Evolutionary conservation across 2,113 vertebrate genomes (phyloP).

Genomic region (Etia nguti): DNA sequence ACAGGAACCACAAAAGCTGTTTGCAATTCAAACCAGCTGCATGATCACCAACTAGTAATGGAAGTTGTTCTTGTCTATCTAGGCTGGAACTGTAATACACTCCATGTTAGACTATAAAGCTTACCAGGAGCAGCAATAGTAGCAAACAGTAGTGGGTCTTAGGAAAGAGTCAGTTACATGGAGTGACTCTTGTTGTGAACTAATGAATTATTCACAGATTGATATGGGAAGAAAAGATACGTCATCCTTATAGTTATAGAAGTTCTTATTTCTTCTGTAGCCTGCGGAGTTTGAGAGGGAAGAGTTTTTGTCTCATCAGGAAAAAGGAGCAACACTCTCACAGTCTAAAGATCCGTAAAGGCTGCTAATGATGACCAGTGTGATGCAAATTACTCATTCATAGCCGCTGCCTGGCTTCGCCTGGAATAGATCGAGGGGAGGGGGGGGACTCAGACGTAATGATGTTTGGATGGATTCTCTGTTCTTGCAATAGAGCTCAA

Average conservation of each 20-base stretch:
- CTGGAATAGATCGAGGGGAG: background rate
- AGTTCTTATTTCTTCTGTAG: background rate
- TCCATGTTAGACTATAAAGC: background rate
- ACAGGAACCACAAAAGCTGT: background rate
- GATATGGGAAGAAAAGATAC: background rate
- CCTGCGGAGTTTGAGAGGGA: background rate
- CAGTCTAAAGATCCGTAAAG: constrained; percentile 19
- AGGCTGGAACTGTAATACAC: background rate
- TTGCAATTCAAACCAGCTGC: background rate
- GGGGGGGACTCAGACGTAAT: constrained; percentile 1
- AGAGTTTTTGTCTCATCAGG: background rate
- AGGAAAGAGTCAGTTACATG: background rate
- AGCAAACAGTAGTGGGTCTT: background rate
- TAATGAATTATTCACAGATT: background rate
- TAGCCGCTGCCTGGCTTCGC: background rate
- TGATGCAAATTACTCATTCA: constrained; percentile 61
- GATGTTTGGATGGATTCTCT: constrained; percentile 43
- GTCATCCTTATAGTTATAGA: background rate
- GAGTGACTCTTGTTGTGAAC: background rate
- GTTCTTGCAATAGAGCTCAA: constrained; percentile 5
- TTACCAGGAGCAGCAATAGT: background rate
- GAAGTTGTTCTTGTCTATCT: background rate
- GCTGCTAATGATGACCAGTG: constrained; percentile 40
- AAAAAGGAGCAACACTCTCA: background rate
- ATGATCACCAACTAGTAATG: background rate